Evolutionary conservation across 2,113 vertebrate genomes (phyloP).

Genomic region (Anolis sagrei): DNA sequence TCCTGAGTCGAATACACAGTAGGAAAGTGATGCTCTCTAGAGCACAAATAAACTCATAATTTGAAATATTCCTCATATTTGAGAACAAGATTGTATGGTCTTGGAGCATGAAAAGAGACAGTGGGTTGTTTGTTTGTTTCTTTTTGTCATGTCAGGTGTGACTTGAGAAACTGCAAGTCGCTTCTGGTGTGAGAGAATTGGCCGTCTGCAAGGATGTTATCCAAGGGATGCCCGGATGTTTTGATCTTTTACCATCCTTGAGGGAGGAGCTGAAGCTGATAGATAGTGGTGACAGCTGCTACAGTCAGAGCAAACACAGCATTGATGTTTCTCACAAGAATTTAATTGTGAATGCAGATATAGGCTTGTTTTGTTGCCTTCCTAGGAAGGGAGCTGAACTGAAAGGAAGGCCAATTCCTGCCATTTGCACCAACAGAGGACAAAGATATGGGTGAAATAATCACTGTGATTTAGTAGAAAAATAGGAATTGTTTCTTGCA

Average conservation of each 20-base stretch:
- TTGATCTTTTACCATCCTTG: no score
- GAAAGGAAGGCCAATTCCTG: neutral
- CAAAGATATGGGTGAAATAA: neutral
- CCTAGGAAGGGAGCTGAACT: neutral
- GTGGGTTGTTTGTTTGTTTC: no score
- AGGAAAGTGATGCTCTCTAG: neutral
- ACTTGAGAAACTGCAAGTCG: no score
- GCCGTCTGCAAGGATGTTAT: no score
- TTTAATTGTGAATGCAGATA: neutral
- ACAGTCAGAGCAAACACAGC: neutral
- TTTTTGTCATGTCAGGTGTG: no score
- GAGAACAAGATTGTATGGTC: neutral
- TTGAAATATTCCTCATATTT: neutral
- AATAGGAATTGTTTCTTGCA: neutral
- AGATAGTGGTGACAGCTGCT: no score
- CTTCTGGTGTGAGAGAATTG: no score
- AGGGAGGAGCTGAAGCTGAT: no score
- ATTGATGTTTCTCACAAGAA: neutral
- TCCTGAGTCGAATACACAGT: no score
- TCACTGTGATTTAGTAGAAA: neutral
- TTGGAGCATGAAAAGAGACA: neutral
- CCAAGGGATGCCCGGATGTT: no score
- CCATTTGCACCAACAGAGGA: neutral
- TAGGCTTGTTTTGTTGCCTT: neutral
- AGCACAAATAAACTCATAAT: neutral